Base-by-base conservation (phyloP, 2,797 vertebrate species). In the Poecile montanus region DNA sequence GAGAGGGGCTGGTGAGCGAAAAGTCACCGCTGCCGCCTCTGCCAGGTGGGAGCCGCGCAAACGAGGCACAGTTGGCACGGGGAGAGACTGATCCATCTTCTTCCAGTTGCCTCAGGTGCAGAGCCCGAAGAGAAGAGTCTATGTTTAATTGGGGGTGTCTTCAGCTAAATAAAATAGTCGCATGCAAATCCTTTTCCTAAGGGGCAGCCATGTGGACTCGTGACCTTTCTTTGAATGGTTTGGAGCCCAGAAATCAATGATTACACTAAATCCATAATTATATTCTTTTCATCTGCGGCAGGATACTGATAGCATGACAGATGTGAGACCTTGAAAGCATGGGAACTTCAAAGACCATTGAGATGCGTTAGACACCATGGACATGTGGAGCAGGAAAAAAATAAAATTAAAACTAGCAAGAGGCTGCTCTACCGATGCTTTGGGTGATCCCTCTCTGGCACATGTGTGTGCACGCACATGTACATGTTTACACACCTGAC, bases 231-330 rank as follows among this genome's bases (percentile, higher is more conserved):
- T 90, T 95, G 94, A 96, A 77, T 86, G 94, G 74, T 94, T 96
- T 42, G 91, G 94, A 96, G 94, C 89, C 91, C 89, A 96, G 92
- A 94, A 96, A 96, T 96, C 94, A 97, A 96, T 94, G 95, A 91
- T 96, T 96, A 94, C 95, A 91, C 95, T 94, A 95, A 96, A 96
- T 96, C 95, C 94, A 94, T 95, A 94, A 96, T 96, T 95, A 96
- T 95, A 94, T 94, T 96, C 94, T 96, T 96, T 97, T 96, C 88
- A 94, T 94, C 71, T 95, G 77, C 83, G 71, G 80, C 88, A 68
- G 90, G 84, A 82, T 87, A 93, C 80, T 68, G 94, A 56, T 94
- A 85, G 83, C 2, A 19, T 68, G 88, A 92, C 95, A 97, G 95
- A 96, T 96, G 96, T 80, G 92, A 95, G 86, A 85, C 91, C 92